A percentile compares a stretch with the other conserved stretches of the same genome.
phyloP scores from a whole-genome alignment of 2,888 invertebrate genomes.

The Hyalella azteca region DNA sequence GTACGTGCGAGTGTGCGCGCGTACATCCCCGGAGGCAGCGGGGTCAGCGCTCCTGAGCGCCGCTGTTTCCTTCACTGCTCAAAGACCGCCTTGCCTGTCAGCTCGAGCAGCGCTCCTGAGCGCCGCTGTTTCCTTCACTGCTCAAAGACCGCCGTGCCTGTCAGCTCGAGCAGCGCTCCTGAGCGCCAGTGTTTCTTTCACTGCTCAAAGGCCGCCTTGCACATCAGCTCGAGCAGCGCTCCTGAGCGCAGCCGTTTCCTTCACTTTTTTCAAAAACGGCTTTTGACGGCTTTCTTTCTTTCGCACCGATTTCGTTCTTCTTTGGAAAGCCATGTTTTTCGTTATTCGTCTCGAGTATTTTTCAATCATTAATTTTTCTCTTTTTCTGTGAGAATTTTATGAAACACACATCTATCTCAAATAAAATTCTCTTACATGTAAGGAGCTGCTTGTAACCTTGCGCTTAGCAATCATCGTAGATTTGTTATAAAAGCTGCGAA shows the following conservation, averaged over 20 bases:
- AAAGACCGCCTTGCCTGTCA: background rate
- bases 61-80: constrained; percentile 15
- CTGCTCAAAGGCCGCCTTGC: background rate
- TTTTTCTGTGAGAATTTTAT: too few species aligned
- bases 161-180: constrained; percentile 2
- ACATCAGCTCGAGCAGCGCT: background rate
- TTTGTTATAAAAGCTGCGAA: too few species aligned
- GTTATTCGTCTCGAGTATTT: too few species aligned
- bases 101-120: background rate
- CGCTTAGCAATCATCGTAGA: too few species aligned
- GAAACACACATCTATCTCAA: too few species aligned
- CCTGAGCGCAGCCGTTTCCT: constrained; percentile 27
- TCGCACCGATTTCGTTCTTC: too few species aligned
- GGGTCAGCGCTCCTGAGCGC: constrained; percentile 18
- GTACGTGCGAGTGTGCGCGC: background rate
- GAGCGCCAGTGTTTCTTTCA: constrained; percentile 11
- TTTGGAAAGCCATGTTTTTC: too few species aligned
- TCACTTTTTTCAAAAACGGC: background rate
- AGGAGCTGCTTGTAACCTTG: too few species aligned
- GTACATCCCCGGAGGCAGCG: too few species aligned
- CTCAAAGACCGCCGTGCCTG: background rate
- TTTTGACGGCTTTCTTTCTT: too few species aligned
- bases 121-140: constrained; percentile 18
- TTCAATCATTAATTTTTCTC: too few species aligned
- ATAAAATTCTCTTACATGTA: too few species aligned